Base-by-base conservation (phyloP, 2,888 invertebrate species). In the Heliconius cydno region DNA sequence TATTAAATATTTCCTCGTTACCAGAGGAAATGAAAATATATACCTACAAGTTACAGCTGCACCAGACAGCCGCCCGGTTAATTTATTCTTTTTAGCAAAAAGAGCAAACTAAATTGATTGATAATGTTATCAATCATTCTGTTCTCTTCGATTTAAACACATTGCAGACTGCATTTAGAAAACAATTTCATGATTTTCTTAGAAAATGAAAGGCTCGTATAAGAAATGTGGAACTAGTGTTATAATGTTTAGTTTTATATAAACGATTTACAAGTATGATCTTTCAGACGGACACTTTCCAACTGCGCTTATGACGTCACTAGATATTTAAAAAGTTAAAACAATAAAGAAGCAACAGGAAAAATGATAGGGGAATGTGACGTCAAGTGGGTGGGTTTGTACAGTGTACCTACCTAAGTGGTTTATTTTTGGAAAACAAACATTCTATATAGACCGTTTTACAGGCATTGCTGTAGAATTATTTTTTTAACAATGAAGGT, bases 271-370 rank as follows among this genome's bases (percentile, higher is more conserved):
- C n/a, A 65, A 25, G 13, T 5, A 15, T 9, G 12, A 28, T 30
- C 28, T 0, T 65, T 65, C 28, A 2, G 3, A 1, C 65, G 28
- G 13, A 68, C 34, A 13, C 13, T n/a, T n/a, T n/a, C 38, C 38
- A 68, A 41, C 38, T 68, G 25, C 41, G 12, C 41, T 4, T 15
- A 46, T 70, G 41, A 15, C 70, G 15, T 70, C 15, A 25, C 70
- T 25, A 70, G n/a, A n/a, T 46, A 70, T 25, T 28, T 15, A 15
- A 46, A 70, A 70, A 25, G 70, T 70, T 19, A 70, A 46, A 41
- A 41, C 41, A n/a, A 41, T 41, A 25, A 41, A 70, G 25, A 70
- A 70, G 41, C 68, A 41, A 46, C 70, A 70, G 41, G 70, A 70
- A 25, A 70, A 70, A 25, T 25, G 7, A 46, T 19, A 70, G 13